A percentile compares a stretch with the other conserved stretches of the same genome.
Conservation (phyloP, 2,113 vertebrate species). For the Ellobius talpinus region DNA sequence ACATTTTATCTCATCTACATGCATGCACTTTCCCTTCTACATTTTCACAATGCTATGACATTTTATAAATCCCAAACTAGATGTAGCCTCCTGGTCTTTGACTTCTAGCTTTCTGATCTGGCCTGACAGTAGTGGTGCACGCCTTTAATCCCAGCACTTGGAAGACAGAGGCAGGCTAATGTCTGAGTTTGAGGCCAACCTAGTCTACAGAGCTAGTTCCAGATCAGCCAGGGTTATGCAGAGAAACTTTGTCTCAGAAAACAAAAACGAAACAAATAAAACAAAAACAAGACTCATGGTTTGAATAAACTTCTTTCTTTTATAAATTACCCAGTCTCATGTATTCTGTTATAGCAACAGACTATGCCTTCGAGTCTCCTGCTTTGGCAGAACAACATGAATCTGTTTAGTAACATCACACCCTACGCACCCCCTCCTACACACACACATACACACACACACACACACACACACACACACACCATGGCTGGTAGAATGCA, state of each 20-base stretch:
- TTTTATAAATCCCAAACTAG: background rate
- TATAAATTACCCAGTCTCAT: background rate
- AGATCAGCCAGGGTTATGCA: background rate
- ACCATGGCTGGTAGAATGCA: background rate
- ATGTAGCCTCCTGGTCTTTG: background rate
- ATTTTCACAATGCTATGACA: background rate
- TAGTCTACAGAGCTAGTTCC: background rate
- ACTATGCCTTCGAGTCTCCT: background rate
- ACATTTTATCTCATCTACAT: background rate
- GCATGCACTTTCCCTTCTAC: too few species aligned
- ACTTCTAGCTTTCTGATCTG: background rate
- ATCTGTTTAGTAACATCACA: background rate
- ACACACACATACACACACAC: background rate
- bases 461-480: background rate
- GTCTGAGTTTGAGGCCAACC: background rate
- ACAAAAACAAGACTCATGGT: background rate
- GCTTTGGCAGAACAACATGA: background rate
- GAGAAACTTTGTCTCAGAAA: background rate
- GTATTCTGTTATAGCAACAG: background rate
- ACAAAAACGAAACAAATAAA: background rate
- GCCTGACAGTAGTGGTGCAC: background rate
- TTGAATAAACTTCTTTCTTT: background rate
- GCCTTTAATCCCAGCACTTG: background rate
- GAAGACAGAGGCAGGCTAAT: background rate
- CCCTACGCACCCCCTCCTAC: too few species aligned